Conservation (phyloP, 2,888 invertebrate species). For the Cinara cedri region DNA sequence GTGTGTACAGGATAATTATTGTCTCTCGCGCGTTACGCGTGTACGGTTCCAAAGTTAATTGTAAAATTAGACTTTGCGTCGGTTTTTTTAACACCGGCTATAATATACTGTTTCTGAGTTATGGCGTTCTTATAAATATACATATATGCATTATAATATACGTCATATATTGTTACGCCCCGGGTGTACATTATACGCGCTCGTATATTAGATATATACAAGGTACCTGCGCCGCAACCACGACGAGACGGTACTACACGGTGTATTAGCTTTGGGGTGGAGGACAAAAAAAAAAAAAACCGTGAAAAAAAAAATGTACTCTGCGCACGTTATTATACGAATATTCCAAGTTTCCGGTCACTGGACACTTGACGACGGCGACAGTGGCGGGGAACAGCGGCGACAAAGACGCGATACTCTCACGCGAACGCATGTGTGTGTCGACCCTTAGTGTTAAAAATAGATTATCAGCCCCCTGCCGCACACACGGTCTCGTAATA, state of each 20-base stretch:
- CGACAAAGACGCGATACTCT: background rate
- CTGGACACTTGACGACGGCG: constrained; percentile 45
- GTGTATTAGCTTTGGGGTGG: background rate
- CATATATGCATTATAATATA: no score
- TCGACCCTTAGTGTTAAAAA: constrained; percentile 38
- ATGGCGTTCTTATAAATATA: background rate
- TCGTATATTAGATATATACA: no score
- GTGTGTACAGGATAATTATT: no score
- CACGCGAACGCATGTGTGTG: background rate
- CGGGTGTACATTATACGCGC: no score
- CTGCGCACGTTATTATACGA: background rate
- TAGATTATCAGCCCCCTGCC: constrained; percentile 17
- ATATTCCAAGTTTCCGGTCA: constrained; percentile 47
- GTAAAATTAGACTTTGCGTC: constrained; percentile 42
- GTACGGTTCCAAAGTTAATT: constrained; percentile 12
- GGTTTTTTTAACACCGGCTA: background rate
- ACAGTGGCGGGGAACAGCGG: no score
- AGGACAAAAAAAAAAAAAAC: background rate
- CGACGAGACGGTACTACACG: no score
- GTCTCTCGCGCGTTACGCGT: background rate
- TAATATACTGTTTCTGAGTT: constrained; percentile 3
- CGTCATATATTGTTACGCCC: no score
- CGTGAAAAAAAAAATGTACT: no score
- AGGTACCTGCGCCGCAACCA: no score
- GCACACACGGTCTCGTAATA: no score